phyloP scores from a whole-genome alignment of 2,113 vertebrate genomes.

The Ranitomeya imitator region DNA sequence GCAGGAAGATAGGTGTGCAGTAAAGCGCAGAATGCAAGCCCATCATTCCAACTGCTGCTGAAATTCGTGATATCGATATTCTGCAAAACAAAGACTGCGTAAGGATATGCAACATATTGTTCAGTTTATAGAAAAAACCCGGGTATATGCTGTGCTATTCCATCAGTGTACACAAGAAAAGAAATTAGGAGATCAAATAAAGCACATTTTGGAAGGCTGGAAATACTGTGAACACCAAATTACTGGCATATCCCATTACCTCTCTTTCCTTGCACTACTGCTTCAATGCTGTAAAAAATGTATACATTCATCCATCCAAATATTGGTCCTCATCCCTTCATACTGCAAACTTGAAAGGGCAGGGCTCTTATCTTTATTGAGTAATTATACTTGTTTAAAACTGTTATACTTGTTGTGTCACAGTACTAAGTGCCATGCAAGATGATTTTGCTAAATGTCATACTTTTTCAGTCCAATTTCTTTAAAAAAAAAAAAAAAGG shows the following conservation, averaged over 20 bases:
- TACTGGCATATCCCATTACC: not conserved
- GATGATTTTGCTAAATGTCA: too few species aligned
- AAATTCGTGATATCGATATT: conserved; percentile 99
- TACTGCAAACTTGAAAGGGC: not conserved
- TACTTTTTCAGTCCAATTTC: too few species aligned
- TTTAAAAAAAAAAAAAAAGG: too few species aligned
- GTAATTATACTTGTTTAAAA: not conserved
- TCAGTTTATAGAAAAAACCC: not conserved
- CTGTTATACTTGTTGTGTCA: too few species aligned
- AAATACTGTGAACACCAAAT: not conserved
- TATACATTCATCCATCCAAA: not conserved
- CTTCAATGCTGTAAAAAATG: not conserved
- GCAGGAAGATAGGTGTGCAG: conserved; percentile 96
- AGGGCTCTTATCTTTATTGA: not conserved
- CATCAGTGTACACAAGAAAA: not conserved
- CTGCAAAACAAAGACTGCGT: conserved; percentile 65
- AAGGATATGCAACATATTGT: not conserved
- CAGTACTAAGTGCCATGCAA: not conserved
- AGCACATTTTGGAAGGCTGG: not conserved
- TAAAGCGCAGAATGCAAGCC: conserved; percentile 92
- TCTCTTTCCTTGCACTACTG: not conserved
- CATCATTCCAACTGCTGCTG: conserved; percentile 98
- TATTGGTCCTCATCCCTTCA: not conserved
- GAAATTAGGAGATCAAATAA: not conserved
- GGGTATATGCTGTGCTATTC: not conserved